Percentiles rank a stretch among this genome's conserved stretches.
Evolutionary conservation across 2,888 invertebrate species (phyloP).

Genomic region (Diachrysia chrysitis): DNA sequence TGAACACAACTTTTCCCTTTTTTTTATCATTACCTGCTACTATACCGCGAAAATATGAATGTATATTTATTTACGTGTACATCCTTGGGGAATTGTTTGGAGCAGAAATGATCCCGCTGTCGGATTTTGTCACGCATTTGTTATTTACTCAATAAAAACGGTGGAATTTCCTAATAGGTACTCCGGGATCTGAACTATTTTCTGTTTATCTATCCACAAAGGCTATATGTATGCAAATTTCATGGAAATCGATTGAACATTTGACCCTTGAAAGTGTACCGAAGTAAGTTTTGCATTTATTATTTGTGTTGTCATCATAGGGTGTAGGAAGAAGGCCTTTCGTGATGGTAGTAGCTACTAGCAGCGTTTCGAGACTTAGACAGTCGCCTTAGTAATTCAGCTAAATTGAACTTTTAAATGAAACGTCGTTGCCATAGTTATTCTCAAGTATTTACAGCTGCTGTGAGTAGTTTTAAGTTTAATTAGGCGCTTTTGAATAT

Average conservation of each 20-base stretch:
- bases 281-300: slow-evolving; percentile 5
- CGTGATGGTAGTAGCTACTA: neutral
- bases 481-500: neutral
- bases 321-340: neutral
- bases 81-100: slow-evolving; percentile 1
- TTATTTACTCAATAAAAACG: slow-evolving; percentile 7
- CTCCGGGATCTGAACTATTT: neutral
- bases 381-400: neutral
- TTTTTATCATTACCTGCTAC: neutral
- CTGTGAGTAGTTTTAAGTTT: neutral
- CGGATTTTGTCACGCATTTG: slow-evolving; percentile 1
- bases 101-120: slow-evolving; percentile 5
- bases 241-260: slow-evolving; percentile 3
- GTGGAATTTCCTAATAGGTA: slow-evolving; percentile 6
- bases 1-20: neutral
- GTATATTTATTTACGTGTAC: neutral
- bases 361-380: neutral
- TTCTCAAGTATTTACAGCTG: neutral
- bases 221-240: slow-evolving; percentile 7
- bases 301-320: slow-evolving; percentile 6
- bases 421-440: neutral
- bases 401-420: neutral
- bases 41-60: neutral
- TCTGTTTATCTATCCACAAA: slow-evolving; percentile 7
- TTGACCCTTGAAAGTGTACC: slow-evolving; percentile 4